Conservation (phyloP, 2,113 vertebrate species). For the Cyanistes caeruleus region DNA sequence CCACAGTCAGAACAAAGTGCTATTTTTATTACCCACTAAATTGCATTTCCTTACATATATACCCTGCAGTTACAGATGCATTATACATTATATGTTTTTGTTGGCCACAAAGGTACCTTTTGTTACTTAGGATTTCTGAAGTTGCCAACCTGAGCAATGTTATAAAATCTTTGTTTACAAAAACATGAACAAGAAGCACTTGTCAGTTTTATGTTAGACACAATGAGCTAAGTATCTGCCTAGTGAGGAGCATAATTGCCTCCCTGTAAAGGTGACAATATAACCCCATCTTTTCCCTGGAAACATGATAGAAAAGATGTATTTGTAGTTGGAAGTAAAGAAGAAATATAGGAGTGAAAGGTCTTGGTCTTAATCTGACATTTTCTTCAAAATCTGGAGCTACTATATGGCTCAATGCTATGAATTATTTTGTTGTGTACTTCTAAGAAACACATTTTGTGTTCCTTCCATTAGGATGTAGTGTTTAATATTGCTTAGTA, state of each 20-base stretch:
- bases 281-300: background rate
- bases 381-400: background rate
- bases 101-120: slow-evolving; percentile 24
- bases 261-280: background rate
- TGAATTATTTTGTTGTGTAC: background rate
- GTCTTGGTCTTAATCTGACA: background rate
- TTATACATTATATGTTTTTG: slow-evolving; percentile 62
- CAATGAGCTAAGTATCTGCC: slow-evolving; percentile 17
- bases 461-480: background rate
- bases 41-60: slow-evolving; percentile 65
- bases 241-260: background rate
- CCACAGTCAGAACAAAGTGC: slow-evolving; percentile 61
- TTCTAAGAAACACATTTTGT: background rate
- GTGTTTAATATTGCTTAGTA: slow-evolving; percentile 45
- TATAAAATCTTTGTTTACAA: background rate
- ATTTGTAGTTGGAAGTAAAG: slow-evolving; percentile 16
- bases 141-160: background rate
- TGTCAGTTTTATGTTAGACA: background rate
- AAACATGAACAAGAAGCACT: slow-evolving; percentile 8
- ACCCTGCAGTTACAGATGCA: slow-evolving; percentile 62
- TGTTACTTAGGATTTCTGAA: slow-evolving; percentile 37
- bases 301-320: background rate
- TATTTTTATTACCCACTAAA: slow-evolving; percentile 73
- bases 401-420: background rate
- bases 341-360: background rate